Evolutionary conservation across 2,797 vertebrate species (phyloP).

Genomic region (Catharus ustulatus): DNA sequence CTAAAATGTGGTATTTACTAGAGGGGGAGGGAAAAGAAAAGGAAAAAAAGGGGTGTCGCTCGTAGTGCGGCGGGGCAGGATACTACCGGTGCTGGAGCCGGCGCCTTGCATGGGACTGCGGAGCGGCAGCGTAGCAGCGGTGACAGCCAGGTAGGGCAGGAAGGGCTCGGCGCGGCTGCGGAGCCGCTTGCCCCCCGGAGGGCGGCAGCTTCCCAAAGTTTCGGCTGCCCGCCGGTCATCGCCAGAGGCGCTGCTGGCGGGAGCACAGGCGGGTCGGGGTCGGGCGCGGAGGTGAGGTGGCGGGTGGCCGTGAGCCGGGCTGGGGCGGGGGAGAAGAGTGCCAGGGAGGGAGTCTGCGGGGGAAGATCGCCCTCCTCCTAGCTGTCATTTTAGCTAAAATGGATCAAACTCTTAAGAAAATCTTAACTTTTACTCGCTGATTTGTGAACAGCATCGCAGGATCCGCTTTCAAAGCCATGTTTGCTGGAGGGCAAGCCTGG

Average conservation of each 20-base stretch:
- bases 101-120: background rate
- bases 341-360: background rate
- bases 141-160: background rate
- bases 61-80: background rate
- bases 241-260: background rate
- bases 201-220: constrained; percentile 9
- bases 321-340: background rate
- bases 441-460: background rate
- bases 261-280: background rate
- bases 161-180: background rate
- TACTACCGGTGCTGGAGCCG: background rate
- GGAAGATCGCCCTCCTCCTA: background rate
- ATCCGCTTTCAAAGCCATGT: background rate
- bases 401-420: background rate
- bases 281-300: background rate
- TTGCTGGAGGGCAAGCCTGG: background rate
- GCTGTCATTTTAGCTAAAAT: background rate
- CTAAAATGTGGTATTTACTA: constrained; percentile 6
- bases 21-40: background rate
- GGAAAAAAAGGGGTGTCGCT: background rate
- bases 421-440: background rate
- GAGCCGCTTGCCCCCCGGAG: background rate
- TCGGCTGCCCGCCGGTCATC: background rate
- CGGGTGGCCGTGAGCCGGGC: background rate
- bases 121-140: background rate